Evolutionary conservation across 2,797 vertebrate genomes (phyloP).

Genomic region (Simalia tracyae): DNA sequence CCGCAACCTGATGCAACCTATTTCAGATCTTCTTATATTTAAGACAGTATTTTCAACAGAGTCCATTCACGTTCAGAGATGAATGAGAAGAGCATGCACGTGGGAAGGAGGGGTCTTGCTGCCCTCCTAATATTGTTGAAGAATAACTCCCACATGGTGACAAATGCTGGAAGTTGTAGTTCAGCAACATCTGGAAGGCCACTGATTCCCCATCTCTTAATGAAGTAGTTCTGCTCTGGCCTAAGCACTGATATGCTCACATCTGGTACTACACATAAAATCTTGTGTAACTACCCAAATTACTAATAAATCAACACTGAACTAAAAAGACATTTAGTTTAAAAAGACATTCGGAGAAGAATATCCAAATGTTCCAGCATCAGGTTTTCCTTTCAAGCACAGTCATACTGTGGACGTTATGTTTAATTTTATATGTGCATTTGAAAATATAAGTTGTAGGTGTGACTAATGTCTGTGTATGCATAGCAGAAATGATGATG

Average conservation of each 20-base stretch:
- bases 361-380: neutral
- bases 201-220: neutral
- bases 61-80: neutral
- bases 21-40: neutral
- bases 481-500: neutral
- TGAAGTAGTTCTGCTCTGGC: neutral
- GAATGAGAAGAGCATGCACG: neutral
- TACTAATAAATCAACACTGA: neutral
- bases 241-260: neutral
- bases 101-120: neutral
- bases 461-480: neutral
- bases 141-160: neutral
- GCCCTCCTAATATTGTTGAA: neutral
- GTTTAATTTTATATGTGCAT: neutral
- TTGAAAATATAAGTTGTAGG: neutral
- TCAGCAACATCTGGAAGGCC: neutral
- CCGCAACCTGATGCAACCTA: neutral
- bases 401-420: neutral
- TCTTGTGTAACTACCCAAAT: neutral
- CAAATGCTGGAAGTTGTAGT: neutral
- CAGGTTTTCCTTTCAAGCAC: neutral
- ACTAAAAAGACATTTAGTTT: neutral
- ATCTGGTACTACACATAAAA: neutral
- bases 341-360: neutral
- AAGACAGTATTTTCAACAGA: neutral